Evolutionary conservation across 1,140 invertebrate genomes (phyloP), one percentile per base, ranked within the genome.

Genomic region (Trachelipus rathkii): DNA sequence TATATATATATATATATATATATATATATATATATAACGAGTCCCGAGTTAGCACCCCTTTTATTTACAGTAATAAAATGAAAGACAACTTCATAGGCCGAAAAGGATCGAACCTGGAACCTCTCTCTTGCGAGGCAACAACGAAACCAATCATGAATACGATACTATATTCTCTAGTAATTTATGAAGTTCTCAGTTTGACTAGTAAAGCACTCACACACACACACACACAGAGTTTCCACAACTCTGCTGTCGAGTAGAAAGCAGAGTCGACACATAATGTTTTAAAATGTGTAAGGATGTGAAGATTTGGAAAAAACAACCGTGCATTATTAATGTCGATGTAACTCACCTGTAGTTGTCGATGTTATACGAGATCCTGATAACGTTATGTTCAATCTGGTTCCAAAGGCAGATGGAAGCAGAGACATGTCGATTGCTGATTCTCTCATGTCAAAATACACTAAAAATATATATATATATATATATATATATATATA

Each of bases 391-490:
- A 60, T 15, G 50, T 13, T 60, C 50, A 60, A 60, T 19, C 19
- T 1, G 1, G 50, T 15, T 19, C 50, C 50, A 60, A 60, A 19
- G 1, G 50, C 50, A 3, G 50, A 60, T 8, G 50, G 50, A 15
- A 60, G 19, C 4, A 60, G 50, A 19, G 11, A 15, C 50, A 19
- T 13, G 8, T 60, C 50, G 50, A 60, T 60, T 15, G 50, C 11
- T 3, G 50, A 60, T 60, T 60, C 50, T 15, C 50, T 2, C 50
- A 60, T 13, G 19, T 60, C 50, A 60, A 60, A 60, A 8, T 60
- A 19, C 50, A 60, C 50, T 60, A 60, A 3, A 60, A 60, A 60
- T 60, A 60, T 60, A 60, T 60, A 60, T 60, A 60, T 60, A 21
- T 21, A 60, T 21, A 60, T 21, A 60, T 60, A 21, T 60, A 60